Percentiles rank a stretch among this genome's conserved stretches.
phyloP scores from a whole-genome alignment of 2,888 invertebrate species.

The Machimus rusticus region DNA sequence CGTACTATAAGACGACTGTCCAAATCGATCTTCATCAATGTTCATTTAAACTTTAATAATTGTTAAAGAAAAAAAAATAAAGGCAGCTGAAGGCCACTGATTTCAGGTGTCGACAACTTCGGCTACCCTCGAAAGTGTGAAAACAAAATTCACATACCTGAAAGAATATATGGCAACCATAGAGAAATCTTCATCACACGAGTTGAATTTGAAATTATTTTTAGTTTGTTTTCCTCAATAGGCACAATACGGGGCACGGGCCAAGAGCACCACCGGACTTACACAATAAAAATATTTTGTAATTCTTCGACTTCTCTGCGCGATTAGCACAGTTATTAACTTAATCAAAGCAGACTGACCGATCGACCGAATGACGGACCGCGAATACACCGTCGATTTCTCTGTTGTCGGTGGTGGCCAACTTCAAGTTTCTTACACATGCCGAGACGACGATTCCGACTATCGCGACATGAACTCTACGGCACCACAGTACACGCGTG shows the following conservation, averaged over 20 bases:
- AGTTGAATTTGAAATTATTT: slow-evolving; percentile 5
- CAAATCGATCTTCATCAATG: neutral
- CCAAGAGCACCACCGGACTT: neutral
- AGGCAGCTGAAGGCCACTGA: neutral
- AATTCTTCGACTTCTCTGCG: neutral
- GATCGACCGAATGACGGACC: slow-evolving; percentile 15
- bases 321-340: slow-evolving; percentile 3
- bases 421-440: slow-evolving; percentile 2
- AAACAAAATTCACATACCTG: neutral
- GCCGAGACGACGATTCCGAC: neutral
- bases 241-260: neutral
- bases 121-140: neutral
- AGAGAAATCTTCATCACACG: neutral
- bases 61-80: neutral
- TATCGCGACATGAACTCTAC: neutral
- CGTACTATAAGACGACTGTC: neutral
- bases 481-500: neutral
- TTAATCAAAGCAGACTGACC: slow-evolving; percentile 26
- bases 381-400: slow-evolving; percentile 9
- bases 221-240: slow-evolving; percentile 4
- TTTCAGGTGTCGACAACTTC: neutral
- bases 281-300: slow-evolving; percentile 3
- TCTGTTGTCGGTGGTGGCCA: neutral
- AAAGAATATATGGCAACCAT: neutral
- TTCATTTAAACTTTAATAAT: neutral